Base-by-base conservation (phyloP, 2,888 invertebrate species). In the Dryadula phaetusa region DNA sequence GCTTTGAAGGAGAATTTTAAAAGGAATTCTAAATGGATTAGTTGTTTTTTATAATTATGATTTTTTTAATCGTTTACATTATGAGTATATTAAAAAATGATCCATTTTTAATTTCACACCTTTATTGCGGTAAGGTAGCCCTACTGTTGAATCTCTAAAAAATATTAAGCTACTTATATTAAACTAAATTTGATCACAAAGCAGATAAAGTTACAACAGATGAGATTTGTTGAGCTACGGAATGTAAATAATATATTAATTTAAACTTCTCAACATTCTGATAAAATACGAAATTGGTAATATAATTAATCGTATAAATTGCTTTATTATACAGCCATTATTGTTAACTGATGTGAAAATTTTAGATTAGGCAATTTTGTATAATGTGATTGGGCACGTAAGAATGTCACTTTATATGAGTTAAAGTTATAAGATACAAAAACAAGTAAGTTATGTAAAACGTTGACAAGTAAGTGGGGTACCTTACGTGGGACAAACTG, bases 251-350 rank as follows among this genome's bases (percentile, higher is more conserved):
- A 60, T 61, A 54, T 42, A 66, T 34, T 42, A 64, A 60, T 44
- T 40, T 53, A 34, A 66, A 44, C 28, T 61, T 49, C 32, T 61
- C 44, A 46, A 62, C 54, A 40, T 37, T 32, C 1, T 42, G 62
- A 66, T 62, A 66, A 54, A 56, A 40, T 44, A 67, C 52, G 32
- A 44, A 61, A 44, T 60, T 65, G 28, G 52, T 42, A n/a, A 32
- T 73, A 70, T 70, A 69, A 70, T 66, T 72, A 67, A 72, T 71
- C 28, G 54, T 53, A 42, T 67, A 67, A 64, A 64, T 67, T 61
- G 46, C 40, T 53, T 47, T 62, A 68, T 64, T 67, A 68, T 64
- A 47, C 64, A 60, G 53, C 20, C 46, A 40, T 34, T 62, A 61
- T 40, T 64, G 60, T 62, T 54, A 42, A 40, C 54, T 42, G 53